A percentile compares a stretch with the other conserved stretches of the same genome.
phyloP scores from a whole-genome alignment of 2,888 invertebrate species.

The Morpho achilles region DNA sequence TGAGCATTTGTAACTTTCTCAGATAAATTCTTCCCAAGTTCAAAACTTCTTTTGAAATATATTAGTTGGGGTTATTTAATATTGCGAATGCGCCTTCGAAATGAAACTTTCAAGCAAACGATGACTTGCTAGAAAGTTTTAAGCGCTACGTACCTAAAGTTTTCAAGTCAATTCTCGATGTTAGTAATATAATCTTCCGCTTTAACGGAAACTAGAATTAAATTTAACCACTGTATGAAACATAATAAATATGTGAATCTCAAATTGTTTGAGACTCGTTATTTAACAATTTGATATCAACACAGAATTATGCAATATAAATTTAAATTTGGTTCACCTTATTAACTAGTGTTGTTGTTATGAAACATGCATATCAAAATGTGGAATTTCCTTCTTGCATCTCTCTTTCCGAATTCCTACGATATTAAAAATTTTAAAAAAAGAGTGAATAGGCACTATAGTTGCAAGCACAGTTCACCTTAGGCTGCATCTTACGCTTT shows the following conservation, averaged over 20 bases:
- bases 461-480: no score
- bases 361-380: no score
- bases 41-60: background rate
- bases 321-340: no score
- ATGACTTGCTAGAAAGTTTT: constrained; percentile 28
- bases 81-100: constrained; percentile 1
- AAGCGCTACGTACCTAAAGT: constrained; percentile 19
- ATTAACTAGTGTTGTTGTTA: no score
- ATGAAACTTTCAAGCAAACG: constrained; percentile 8
- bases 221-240: constrained; percentile 10
- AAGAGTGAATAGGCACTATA: no score
- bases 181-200: constrained; percentile 25
- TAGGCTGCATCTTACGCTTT: no score
- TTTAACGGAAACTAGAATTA: constrained; percentile 22
- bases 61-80: constrained; percentile 2
- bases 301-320: no score
- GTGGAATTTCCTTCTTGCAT: no score
- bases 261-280: background rate
- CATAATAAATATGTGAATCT: background rate
- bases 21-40: background rate
- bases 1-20: background rate
- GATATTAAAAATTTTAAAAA: no score
- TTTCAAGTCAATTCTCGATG: constrained; percentile 29
- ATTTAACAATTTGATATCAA: no score
- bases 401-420: no score